Conservation (phyloP, 2,888 invertebrate species). For the Molanna angustata region DNA sequence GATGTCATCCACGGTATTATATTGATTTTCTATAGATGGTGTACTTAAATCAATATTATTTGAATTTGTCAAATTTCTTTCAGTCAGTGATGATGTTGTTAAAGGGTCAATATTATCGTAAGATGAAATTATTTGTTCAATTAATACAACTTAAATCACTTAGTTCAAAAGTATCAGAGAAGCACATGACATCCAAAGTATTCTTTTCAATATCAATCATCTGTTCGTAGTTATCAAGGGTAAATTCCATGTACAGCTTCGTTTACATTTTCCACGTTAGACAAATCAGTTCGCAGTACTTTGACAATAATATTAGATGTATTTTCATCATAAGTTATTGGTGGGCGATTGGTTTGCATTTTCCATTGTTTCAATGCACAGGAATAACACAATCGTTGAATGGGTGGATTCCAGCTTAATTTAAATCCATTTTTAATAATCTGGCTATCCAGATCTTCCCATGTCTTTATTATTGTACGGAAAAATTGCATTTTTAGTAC, state of each 20-base stretch:
- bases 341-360: not conserved
- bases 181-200: not conserved
- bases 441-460: conserved; percentile 31
- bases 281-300: too few relatives aligned
- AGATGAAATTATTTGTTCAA: conserved; percentile 2
- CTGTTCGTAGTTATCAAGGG: not conserved
- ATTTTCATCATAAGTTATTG: too few relatives aligned
- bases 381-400: conserved; percentile 19
- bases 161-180: not conserved
- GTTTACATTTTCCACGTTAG: too few relatives aligned
- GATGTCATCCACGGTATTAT: not conserved
- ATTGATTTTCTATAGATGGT: not conserved
- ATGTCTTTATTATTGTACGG: conserved; percentile 33
- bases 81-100: not conserved
- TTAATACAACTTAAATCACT: not conserved
- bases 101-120: not conserved
- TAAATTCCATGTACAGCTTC: conserved; percentile 3
- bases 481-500: conserved; percentile 33
- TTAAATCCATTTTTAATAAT: conserved; percentile 34
- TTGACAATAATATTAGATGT: too few relatives aligned
- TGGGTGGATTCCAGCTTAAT: conserved; percentile 36
- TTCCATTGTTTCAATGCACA: not conserved
- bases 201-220: conserved; percentile 5
- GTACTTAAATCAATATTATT: not conserved
- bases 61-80: not conserved